phyloP scores from a whole-genome alignment of 2,113 vertebrate species.

The Vanacampus margaritifer region DNA sequence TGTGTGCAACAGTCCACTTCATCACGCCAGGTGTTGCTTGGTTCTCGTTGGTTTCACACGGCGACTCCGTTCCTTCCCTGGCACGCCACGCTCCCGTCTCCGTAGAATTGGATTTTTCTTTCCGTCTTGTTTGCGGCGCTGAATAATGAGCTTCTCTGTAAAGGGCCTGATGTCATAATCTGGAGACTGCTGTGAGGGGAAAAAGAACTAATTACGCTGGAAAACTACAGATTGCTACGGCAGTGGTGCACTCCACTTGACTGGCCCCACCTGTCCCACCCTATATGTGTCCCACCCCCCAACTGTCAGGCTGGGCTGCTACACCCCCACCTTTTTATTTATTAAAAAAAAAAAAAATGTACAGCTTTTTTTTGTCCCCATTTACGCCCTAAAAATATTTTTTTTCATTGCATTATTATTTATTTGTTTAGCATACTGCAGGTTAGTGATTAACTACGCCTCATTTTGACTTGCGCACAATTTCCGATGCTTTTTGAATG shows the following conservation, averaged over 20 bases:
- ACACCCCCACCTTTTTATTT: too few relatives aligned
- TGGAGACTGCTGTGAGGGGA: slow-evolving; percentile 46
- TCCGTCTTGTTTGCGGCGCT: slow-evolving; percentile 70
- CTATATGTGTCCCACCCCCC: slow-evolving; percentile 55
- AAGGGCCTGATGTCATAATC: slow-evolving; percentile 69
- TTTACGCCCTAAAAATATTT: too few relatives aligned
- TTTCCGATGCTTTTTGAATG: too few relatives aligned
- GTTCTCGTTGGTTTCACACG: slow-evolving; percentile 73
- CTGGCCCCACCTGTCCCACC: slow-evolving; percentile 71
- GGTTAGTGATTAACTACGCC: too few relatives aligned
- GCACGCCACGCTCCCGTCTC: slow-evolving; percentile 57
- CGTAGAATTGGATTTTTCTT: slow-evolving; percentile 62
- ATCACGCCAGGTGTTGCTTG: slow-evolving; percentile 68
- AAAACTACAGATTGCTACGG: slow-evolving; percentile 66
- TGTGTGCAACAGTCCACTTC: slow-evolving; percentile 62
- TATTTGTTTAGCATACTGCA: too few relatives aligned
- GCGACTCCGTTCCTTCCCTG: slow-evolving; percentile 52
- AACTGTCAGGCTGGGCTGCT: slow-evolving; percentile 25
- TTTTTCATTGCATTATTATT: too few relatives aligned
- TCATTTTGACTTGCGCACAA: too few relatives aligned
- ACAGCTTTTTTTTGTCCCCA: too few relatives aligned
- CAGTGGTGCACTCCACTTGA: slow-evolving; percentile 75
- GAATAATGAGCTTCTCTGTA: slow-evolving; percentile 69
- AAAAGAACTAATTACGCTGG: slow-evolving; percentile 60
- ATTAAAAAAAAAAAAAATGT: too few relatives aligned